These are phyloP conservation scores for Keiferia lycopersicella DNA, from an alignment of 2,888 invertebrate species.

Conservation along the genomic window DNA sequence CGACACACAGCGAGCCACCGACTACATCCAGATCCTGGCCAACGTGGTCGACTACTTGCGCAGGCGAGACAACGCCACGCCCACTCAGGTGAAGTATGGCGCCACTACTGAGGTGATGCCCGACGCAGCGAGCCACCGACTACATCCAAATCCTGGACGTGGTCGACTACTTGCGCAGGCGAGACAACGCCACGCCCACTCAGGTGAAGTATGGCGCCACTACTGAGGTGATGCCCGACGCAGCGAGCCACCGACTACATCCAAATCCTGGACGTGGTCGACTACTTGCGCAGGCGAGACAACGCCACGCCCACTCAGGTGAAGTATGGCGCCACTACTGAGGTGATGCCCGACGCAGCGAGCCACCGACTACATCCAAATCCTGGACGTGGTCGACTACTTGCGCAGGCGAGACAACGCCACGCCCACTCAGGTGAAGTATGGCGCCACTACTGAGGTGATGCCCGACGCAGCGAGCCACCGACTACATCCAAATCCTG, in stretches of 20 bases:
- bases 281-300: no score
- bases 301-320: no score
- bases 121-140: conserved; percentile 45
- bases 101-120: conserved; percentile 56
- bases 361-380: no score
- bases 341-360: conserved; percentile 60
- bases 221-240: conserved; percentile 49
- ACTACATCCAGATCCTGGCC: conserved; percentile 49
- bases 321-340: no score
- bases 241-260: conserved; percentile 45
- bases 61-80: not conserved
- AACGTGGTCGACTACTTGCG: conserved; percentile 58
- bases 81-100: no score
- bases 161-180: conserved; percentile 53
- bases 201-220: no score
- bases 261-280: conserved; percentile 39
- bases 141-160: conserved; percentile 48
- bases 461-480: conserved; percentile 52
- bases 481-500: conserved; percentile 46
- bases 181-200: not conserved
- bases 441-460: no score
- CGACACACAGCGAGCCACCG: conserved; percentile 35
- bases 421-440: no score
- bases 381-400: no score
- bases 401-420: no score